phyloP scores from a whole-genome alignment of 2,797 vertebrate genomes.

The Anableps anableps region DNA sequence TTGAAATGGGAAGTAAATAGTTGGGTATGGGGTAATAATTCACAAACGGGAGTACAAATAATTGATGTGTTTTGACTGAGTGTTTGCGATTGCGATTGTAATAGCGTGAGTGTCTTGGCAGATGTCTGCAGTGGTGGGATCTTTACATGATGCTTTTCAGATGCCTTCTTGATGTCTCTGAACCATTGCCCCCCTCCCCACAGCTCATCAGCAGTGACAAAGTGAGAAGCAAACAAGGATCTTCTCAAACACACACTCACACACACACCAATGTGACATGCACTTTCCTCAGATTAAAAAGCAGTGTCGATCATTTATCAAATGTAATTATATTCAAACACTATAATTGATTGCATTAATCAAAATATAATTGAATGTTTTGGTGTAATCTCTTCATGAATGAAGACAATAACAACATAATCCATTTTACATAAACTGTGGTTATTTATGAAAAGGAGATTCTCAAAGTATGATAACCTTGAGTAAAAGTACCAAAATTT shows the following conservation, averaged over 20 bases:
- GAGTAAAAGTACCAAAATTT: neutral
- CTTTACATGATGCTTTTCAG: constrained; percentile 62
- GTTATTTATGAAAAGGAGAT: neutral
- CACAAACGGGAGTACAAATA: constrained; percentile 66
- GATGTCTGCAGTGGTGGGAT: constrained; percentile 57
- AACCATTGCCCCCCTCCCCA: constrained; percentile 60
- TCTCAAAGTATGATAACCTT: neutral
- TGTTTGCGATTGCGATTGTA: constrained; percentile 70
- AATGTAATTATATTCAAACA: constrained; percentile 49
- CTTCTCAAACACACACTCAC: constrained; percentile 16
- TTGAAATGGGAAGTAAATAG: constrained; percentile 68
- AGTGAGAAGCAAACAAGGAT: constrained; percentile 63
- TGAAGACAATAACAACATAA: neutral
- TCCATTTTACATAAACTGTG: neutral
- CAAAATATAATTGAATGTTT: constrained; percentile 27
- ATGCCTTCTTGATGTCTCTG: constrained; percentile 66
- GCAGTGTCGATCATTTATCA: constrained; percentile 49
- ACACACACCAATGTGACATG: constrained; percentile 32
- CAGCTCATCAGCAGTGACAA: constrained; percentile 70
- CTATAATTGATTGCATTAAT: constrained; percentile 30
- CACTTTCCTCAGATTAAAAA: constrained; percentile 45
- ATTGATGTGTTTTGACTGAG: constrained; percentile 76
- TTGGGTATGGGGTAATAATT: constrained; percentile 69
- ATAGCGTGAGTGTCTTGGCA: constrained; percentile 56
- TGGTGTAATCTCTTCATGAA: neutral